Evolutionary conservation across 2,888 invertebrate genomes (phyloP).

Genomic region (Dynastes grantii): DNA sequence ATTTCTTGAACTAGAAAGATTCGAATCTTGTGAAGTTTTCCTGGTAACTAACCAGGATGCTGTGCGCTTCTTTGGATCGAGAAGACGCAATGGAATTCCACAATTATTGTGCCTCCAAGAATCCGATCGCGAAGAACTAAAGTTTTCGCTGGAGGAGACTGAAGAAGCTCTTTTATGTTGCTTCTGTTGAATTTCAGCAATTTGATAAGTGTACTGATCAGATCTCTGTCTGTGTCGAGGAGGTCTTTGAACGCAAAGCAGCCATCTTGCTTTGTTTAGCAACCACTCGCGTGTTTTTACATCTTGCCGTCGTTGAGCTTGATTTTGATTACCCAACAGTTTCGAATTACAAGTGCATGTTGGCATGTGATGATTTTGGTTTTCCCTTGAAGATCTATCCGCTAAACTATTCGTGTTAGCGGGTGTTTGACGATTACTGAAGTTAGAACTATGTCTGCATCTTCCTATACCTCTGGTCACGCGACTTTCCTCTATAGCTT

Average conservation of each 20-base stretch:
- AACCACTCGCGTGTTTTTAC: slow-evolving; percentile 68
- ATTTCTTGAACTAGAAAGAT: slow-evolving; percentile 90
- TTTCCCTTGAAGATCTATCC: slow-evolving; percentile 84
- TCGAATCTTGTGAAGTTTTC: slow-evolving; percentile 94
- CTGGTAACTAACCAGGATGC: slow-evolving; percentile 93
- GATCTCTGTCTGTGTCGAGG: slow-evolving; percentile 71
- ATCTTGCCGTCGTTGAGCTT: slow-evolving; percentile 60
- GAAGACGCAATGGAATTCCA: slow-evolving; percentile 81
- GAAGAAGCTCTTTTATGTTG: slow-evolving; percentile 86
- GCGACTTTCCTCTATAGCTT: slow-evolving; percentile 94
- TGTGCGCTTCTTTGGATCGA: slow-evolving; percentile 85
- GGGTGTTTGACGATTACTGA: slow-evolving; percentile 90
- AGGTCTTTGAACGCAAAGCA: slow-evolving; percentile 69
- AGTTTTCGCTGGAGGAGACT: slow-evolving; percentile 91
- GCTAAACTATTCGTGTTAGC: slow-evolving; percentile 89
- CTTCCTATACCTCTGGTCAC: slow-evolving; percentile 91
- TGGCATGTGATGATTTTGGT: slow-evolving; percentile 74
- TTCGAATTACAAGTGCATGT: slow-evolving; percentile 76
- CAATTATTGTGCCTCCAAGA: slow-evolving; percentile 87
- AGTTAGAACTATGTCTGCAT: slow-evolving; percentile 89
- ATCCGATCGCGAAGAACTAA: slow-evolving; percentile 89
- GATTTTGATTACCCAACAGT: slow-evolving; percentile 70
- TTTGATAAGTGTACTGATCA: slow-evolving; percentile 83
- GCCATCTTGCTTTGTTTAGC: slow-evolving; percentile 70
- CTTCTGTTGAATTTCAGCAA: slow-evolving; percentile 83